Evolutionary conservation across 2,113 vertebrate species (phyloP).

Genomic region (Salvator merianae): DNA sequence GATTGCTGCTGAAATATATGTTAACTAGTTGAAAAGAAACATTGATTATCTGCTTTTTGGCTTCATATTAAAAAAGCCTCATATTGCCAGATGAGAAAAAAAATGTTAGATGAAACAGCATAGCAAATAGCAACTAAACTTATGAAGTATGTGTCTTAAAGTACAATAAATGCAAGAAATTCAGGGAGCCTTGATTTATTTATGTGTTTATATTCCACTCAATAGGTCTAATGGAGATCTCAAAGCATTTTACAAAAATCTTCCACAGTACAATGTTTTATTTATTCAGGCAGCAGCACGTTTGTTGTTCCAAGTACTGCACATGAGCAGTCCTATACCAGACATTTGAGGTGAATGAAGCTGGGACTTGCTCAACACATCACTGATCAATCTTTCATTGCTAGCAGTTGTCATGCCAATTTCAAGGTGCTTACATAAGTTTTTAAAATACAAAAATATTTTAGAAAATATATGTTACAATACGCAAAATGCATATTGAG

Average conservation of each 20-base stretch:
- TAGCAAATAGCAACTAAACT: not conserved
- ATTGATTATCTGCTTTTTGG: slow-evolving; percentile 20
- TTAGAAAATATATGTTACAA: not conserved
- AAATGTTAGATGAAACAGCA: not conserved
- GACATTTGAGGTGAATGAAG: too few relatives aligned
- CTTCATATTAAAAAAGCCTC: slow-evolving; percentile 14
- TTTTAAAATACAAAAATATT: not conserved
- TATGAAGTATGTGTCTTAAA: not conserved
- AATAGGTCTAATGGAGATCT: too few relatives aligned
- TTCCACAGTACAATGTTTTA: not conserved
- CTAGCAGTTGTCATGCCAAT: not conserved
- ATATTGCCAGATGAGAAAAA: not conserved
- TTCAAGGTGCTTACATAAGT: not conserved
- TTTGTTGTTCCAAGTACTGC: not conserved
- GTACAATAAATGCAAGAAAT: not conserved
- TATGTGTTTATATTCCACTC: too few relatives aligned
- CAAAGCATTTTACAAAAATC: not conserved
- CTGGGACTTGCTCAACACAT: too few relatives aligned
- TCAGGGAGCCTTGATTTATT: not conserved
- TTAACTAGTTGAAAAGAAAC: not conserved
- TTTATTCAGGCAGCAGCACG: not conserved
- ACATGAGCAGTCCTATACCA: too few relatives aligned
- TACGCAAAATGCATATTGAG: not conserved
- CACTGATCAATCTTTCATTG: too few relatives aligned
- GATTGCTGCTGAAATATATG: slow-evolving; percentile 12